Base-by-base conservation (phyloP, 53 echinoderm and acorn worm species). In the Zoroaster sp. region DNA sequence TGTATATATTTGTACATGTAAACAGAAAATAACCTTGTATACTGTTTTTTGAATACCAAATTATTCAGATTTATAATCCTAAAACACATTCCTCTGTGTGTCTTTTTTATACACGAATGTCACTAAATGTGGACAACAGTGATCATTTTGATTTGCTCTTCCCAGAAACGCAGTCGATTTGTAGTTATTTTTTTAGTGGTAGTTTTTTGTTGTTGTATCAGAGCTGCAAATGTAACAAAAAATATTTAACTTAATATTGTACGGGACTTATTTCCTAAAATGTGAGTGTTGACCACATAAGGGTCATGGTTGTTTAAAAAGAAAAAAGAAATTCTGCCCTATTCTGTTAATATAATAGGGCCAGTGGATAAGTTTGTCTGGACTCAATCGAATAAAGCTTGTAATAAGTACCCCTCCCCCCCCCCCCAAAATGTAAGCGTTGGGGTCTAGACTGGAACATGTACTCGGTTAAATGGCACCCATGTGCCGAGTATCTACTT, bases 1-100 rank as follows among this genome's bases (percentile, higher is more conserved):
- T 85, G 85, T 85, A 71, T 70, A 85, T 85, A 70, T 71, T 49
- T 85, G 85, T 85, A 85, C 35, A 85, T 85, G 85, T 85, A 85
- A 70, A 71, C 85, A 70, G 85, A 66, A 69, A 35, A 69, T 85
- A 54, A 78, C 3, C n/a, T 31, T 15, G 28, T 43, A 41, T 15
- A 28, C 21, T 32, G 17, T 43, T 81, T 81, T 81, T 76, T 39
- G 81, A 81, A 40, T 81, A 81, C 36, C 35, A 39, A 42, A 47
- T 85, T 85, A 85, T 49, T 85, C 47, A 51, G 70, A 85, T 85
- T 85, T 51, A 23, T 81, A 43, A 59, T 8, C 9, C 41, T 47
- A 31, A 14, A n/a, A n/a, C n/a, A 85, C 85, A 85, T 85, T 85
- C 85, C 85, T 35, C 18, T 70, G 28, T 31, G n/a, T n/a, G n/a